Conservation (phyloP, 1,140 invertebrate genomes). For the Drosophila gunungcola region DNA sequence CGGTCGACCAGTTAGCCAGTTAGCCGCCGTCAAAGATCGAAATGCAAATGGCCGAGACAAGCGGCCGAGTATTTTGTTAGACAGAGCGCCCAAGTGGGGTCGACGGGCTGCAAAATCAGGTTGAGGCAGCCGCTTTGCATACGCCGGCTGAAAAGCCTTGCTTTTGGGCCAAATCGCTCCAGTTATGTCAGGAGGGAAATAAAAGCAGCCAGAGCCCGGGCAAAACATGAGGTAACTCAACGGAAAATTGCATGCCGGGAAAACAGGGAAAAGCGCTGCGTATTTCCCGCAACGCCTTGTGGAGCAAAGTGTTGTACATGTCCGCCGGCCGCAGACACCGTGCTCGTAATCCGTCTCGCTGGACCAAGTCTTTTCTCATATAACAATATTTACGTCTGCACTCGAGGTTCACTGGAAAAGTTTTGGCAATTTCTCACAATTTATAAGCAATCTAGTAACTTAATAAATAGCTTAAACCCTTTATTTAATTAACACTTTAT, state of each 20-base stretch:
- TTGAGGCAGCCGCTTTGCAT: constrained; percentile 51
- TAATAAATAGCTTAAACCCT: too few species aligned
- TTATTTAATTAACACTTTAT: too few species aligned
- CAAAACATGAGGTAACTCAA: constrained; percentile 62
- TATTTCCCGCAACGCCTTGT: constrained; percentile 63
- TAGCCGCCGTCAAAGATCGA: constrained; percentile 72
- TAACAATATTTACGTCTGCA: constrained; percentile 33
- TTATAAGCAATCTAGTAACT: background rate
- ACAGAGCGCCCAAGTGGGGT: constrained; percentile 56
- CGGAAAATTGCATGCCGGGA: constrained; percentile 47
- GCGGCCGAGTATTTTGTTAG: constrained; percentile 50
- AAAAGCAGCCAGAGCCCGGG: constrained; percentile 24
- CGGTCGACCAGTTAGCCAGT: constrained; percentile 6
- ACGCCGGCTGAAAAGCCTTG: constrained; percentile 20
- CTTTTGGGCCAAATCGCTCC: constrained; percentile 53
- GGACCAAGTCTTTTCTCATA: constrained; percentile 39
- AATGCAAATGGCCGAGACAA: constrained; percentile 80
- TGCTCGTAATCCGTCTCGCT: constrained; percentile 46
- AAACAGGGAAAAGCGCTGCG: constrained; percentile 48
- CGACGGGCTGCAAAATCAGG: constrained; percentile 68
- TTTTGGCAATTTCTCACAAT: background rate
- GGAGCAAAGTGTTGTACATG: constrained; percentile 74
- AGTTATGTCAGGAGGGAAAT: constrained; percentile 73
- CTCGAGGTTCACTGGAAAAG: constrained; percentile 27
- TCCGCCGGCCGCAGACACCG: constrained; percentile 29